Base-by-base conservation (phyloP, 2,113 vertebrate genomes). In the Aptenodytes forsteri region DNA sequence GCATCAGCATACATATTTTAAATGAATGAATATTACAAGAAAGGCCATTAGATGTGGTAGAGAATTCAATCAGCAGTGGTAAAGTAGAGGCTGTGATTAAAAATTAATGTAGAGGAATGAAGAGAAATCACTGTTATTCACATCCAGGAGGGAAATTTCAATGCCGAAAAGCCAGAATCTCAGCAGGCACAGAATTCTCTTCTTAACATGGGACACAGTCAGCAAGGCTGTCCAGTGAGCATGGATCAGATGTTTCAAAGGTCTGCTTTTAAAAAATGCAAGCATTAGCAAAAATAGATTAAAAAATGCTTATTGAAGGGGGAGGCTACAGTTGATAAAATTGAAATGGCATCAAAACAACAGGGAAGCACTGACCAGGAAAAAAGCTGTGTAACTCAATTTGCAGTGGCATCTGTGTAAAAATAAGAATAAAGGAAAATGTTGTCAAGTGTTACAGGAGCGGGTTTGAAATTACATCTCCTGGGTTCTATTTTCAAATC, bases 41-140 rank as follows among this genome's bases (percentile, higher is more conserved):
- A 97, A 97, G 84, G 47, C 91, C 91, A 97, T 98, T 97, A 98
- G 92, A 90, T 79, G 80, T 97, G 86, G 85, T 97, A 85, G 93
- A 64, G 87, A 97, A 94, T 98, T 98, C 93, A 98, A 98, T 98
- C 97, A 98, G 75, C 91, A 95, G 87, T 22, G 29, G 85, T 66
- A 91, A 90, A 97, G 91, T 89, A 96, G 95, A 96, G 93, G 54
- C 83, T 97, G 81, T 97, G 95, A 98, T 98, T 98, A 98, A 98
- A 98, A 98, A 97, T 98, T 98, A 95, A 98, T 97, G 82, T 93
- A 77, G 78, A 93, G 30, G 77, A 98, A 96, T 97, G 94, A 97
- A 95, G 77, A 98, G 89, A 98, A 98, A 94, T 96, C 82, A 67
- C 96, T 94, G 89, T 90, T 93, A 86, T 93, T 97, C 66, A 67